phyloP scores from a whole-genome alignment of 2,113 vertebrate genomes.

The Tychaedon coryphoeus region DNA sequence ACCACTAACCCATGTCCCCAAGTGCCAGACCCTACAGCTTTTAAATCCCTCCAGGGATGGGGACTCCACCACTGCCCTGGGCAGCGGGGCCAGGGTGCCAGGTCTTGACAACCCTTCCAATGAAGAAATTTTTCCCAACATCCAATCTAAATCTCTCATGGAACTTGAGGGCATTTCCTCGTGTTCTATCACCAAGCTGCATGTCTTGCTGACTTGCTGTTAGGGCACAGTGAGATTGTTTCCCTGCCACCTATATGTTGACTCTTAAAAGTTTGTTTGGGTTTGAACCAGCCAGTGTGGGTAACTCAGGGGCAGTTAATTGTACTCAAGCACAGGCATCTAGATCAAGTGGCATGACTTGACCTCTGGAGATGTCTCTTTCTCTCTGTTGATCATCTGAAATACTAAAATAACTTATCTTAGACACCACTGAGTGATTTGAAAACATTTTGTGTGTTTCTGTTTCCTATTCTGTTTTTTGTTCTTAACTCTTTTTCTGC shows the following conservation, averaged over 20 bases:
- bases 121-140: background rate
- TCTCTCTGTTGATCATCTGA: background rate
- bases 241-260: accelerated
- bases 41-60: background rate
- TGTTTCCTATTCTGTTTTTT: background rate
- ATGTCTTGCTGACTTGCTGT: background rate
- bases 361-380: background rate
- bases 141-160: background rate
- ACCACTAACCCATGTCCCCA: too few relatives aligned
- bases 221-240: background rate
- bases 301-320: background rate
- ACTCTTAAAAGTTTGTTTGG: background rate
- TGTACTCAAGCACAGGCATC: background rate
- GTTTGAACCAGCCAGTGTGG: background rate
- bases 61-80: background rate
- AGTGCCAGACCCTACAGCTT: accelerated
- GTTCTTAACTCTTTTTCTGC: background rate
- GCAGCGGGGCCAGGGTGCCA: background rate
- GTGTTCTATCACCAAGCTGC: background rate
- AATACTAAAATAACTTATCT: background rate
- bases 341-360: background rate
- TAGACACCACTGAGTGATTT: background rate
- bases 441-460: background rate
- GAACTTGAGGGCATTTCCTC: background rate
- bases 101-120: background rate